Conservation (phyloP, 2,797 vertebrate species). For the Smutsia temminckii region DNA sequence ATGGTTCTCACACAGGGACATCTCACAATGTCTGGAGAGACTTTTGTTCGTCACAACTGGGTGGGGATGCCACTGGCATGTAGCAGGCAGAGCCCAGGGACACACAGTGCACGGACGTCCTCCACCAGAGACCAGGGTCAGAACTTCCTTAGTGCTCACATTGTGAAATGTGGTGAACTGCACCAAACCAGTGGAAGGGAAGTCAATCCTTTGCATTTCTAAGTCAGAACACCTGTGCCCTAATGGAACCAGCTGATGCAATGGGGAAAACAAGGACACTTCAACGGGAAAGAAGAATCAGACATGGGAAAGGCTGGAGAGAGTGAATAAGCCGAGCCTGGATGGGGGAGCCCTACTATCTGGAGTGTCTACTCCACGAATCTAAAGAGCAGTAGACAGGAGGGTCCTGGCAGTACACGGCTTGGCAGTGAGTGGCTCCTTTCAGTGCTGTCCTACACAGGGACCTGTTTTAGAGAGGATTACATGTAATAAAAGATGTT, state of each 20-base stretch:
- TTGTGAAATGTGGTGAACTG: no score
- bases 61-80: background rate
- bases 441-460: background rate
- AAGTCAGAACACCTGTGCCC: no score
- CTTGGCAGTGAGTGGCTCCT: background rate
- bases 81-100: background rate
- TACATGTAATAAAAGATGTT: background rate
- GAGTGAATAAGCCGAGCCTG: background rate
- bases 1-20: background rate
- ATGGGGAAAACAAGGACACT: background rate
- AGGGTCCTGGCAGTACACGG: fast-evolving
- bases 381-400: background rate
- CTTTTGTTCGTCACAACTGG: background rate
- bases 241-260: no score
- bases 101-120: background rate
- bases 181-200: background rate
- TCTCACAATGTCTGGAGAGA: background rate
- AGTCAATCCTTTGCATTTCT: background rate
- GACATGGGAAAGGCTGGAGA: background rate
- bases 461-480: background rate
- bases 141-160: fast-evolving
- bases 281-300: no score
- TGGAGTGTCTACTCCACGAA: fast-evolving
- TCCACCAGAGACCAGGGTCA: background rate
- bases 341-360: no score